These are phyloP conservation scores for Tenualosa ilisha DNA, from an alignment of 2,797 vertebrate genomes.

Conservation along the genomic window DNA sequence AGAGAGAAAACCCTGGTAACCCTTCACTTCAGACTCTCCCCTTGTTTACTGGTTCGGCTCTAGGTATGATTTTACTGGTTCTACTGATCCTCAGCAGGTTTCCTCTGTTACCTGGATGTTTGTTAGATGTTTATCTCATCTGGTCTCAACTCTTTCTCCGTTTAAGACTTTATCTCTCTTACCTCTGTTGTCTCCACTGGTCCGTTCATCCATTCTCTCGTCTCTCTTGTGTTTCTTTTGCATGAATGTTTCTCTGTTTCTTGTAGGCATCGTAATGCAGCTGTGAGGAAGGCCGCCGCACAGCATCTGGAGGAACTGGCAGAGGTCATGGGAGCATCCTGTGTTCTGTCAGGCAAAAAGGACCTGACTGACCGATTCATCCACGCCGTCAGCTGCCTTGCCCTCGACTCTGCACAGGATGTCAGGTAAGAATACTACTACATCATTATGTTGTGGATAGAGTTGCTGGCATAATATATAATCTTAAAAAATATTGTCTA, in stretches of 20 bases:
- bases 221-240: background rate
- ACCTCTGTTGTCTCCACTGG: background rate
- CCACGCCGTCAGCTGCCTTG: conserved; percentile 68
- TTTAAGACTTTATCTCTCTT: background rate
- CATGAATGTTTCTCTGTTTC: background rate
- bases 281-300: conserved; percentile 74
- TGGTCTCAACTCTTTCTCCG: background rate
- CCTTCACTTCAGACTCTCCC: too few species aligned
- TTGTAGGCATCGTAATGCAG: conserved; percentile 72
- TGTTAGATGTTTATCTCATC: background rate
- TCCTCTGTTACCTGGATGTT: background rate
- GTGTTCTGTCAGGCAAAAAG: conserved; percentile 62
- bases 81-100: too few species aligned
- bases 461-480: too few species aligned
- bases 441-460: conserved; percentile 54
- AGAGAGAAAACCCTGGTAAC: too few species aligned
- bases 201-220: background rate
- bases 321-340: conserved; percentile 67
- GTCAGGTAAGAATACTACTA: conserved; percentile 61
- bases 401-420: conserved; percentile 75
- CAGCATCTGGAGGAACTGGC: conserved; percentile 69
- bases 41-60: too few species aligned
- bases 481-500: too few species aligned
- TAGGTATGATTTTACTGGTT: too few species aligned
- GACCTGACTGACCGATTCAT: conserved; percentile 67